A percentile compares a stretch with the other conserved stretches of the same genome.
These are phyloP conservation scores for Zaprionus obscuricornis DNA, from an alignment of 2,888 invertebrate genomes.

Conservation along the genomic window DNA sequence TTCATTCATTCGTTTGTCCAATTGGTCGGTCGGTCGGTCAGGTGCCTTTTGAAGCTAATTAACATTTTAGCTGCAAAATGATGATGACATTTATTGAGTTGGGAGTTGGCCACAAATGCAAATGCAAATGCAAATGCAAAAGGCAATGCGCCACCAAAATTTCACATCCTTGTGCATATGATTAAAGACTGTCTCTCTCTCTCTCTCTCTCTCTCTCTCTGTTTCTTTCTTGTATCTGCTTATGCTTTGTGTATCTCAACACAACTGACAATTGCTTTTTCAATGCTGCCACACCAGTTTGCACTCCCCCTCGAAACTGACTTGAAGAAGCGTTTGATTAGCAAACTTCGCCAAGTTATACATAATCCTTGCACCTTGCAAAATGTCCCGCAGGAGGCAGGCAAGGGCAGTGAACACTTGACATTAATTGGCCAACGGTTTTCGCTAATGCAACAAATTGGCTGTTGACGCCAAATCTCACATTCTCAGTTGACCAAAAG, in stretches of 20 bases:
- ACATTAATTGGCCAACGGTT: conserved; percentile 77
- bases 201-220: conserved; percentile 28
- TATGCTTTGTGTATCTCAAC: conserved; percentile 11
- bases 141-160: too few relatives aligned
- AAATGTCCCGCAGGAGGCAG: conserved; percentile 5
- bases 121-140: not conserved
- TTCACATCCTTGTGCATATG: conserved; percentile 12
- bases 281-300: conserved; percentile 38
- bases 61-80: conserved; percentile 38
- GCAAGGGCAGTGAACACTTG: conserved; percentile 41
- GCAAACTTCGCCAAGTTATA: conserved; percentile 37
- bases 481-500: conserved; percentile 55
- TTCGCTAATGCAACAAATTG: conserved; percentile 78
- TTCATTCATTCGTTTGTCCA: conserved; percentile 10
- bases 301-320: not conserved
- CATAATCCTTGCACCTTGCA: conserved; percentile 50
- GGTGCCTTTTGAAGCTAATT: conserved; percentile 39
- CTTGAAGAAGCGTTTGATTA: conserved; percentile 63
- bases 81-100: conserved; percentile 59
- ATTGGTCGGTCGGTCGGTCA: too few relatives aligned
- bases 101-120: conserved; percentile 29
- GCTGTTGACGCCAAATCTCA: conserved; percentile 73
- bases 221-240: too few relatives aligned
- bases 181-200: conserved; percentile 38
- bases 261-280: conserved; percentile 59